Evolutionary conservation across 2,113 vertebrate species (phyloP), one percentile per base, ranked within the genome.

Genomic region (Vulpes lagopus): DNA sequence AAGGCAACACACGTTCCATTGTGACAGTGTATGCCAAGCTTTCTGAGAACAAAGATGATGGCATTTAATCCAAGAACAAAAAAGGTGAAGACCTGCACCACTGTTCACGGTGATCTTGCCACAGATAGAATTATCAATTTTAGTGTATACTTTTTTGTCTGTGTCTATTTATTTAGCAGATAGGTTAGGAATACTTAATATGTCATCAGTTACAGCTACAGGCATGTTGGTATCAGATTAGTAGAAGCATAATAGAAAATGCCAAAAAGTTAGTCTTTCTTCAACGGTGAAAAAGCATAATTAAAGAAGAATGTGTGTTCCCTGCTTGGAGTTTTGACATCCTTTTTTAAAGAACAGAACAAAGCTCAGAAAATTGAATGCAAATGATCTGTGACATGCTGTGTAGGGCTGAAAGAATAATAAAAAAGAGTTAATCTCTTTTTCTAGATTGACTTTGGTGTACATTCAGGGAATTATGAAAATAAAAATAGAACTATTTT

Each of bases 41-140:
- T 89, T 57, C 97, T 93, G 95, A 98, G 98, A 96, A 55, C 62
- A 96, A 98, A 98, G 94, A 96, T 53, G 89, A 62, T 32, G 38
- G 80, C 38, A 87, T 85, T 97, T 92, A 87, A 59, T 94, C 79
- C 94, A 76, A 96, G 85, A 98, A 94, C 96, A 98, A 83, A 65
- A 2, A 97, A 92, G 93, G 60, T 65, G 16, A 98, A 97, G 43
- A 91, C 85, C 84, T 92, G 59, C 60, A 96, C 14, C 5, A 90
- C 0, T 4, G 59, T 83, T 97, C 0, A 22, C 23, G 4, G 9
- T 97, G 64, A 97, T 95, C 35, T 96, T 97, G 82, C 88, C 96
- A 95, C 93, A 86, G 82, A 96, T 35, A 92, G 71, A 92, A 95
- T 90, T 96, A 78, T 94, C 25, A 82, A 53, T 96, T 96, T 97